These are phyloP conservation scores for Anisognathus igniventris DNA, from an alignment of 2,797 vertebrate species.

Conservation along the genomic window DNA sequence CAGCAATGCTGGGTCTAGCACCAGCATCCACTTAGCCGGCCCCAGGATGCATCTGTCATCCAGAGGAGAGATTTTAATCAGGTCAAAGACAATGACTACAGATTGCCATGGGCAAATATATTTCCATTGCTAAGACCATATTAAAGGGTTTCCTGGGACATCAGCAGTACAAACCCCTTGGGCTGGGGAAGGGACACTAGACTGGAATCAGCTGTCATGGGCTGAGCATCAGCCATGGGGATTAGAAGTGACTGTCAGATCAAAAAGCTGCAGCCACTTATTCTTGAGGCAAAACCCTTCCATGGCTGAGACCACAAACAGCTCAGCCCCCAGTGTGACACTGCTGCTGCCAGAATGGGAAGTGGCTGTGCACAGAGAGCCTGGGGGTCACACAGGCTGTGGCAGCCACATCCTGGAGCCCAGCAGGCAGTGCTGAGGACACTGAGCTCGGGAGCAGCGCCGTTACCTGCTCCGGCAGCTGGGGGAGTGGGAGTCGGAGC, in stretches of 20 bases:
- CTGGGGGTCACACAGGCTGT: neutral
- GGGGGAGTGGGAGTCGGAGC: constrained; percentile 79
- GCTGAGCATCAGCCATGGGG: neutral
- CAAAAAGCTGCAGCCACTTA: neutral
- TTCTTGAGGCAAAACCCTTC: neutral
- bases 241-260: constrained; percentile 23
- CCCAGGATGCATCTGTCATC: constrained; percentile 8
- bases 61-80: constrained; percentile 35
- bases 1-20: neutral
- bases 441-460: rapidly evolving
- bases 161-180: neutral
- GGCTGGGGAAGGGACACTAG: neutral
- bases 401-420: neutral
- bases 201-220: neutral
- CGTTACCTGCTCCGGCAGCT: constrained; percentile 84
- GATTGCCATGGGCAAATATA: neutral
- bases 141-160: neutral
- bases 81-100: constrained; percentile 4
- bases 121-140: neutral
- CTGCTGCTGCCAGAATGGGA: neutral
- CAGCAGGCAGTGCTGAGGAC: rapidly evolving
- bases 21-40: constrained; percentile 13
- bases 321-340: neutral
- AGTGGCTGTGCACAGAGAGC: neutral
- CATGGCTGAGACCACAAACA: neutral